These are phyloP conservation scores for Lithophane semibrunnea DNA, from an alignment of 2,888 invertebrate genomes.

Conservation along the genomic window DNA sequence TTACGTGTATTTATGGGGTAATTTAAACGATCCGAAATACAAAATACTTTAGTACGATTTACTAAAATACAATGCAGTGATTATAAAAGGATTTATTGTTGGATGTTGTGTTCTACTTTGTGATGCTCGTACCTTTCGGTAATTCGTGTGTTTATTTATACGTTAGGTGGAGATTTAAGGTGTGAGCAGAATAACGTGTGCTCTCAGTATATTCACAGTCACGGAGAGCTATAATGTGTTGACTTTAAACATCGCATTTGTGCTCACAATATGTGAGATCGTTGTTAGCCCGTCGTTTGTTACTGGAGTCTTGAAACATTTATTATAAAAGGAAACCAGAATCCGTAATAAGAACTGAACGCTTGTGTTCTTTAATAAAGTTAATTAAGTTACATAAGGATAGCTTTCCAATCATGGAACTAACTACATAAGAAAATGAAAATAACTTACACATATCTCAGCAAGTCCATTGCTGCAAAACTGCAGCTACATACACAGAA, in stretches of 20 bases:
- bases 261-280: slow-evolving; percentile 25
- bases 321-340: slow-evolving; percentile 15
- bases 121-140: slow-evolving; percentile 52
- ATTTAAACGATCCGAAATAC: slow-evolving; percentile 84
- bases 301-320: slow-evolving; percentile 36
- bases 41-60: slow-evolving; percentile 80
- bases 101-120: slow-evolving; percentile 49
- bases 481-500: not conserved
- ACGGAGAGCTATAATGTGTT: slow-evolving; percentile 45
- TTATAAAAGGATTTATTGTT: slow-evolving; percentile 72
- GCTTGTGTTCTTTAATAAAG: not conserved
- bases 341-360: not conserved
- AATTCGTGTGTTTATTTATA: slow-evolving; percentile 56
- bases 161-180: slow-evolving; percentile 44
- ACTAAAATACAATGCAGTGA: slow-evolving; percentile 78
- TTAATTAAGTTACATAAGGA: too few relatives aligned
- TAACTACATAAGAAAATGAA: not conserved
- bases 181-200: slow-evolving; percentile 39
- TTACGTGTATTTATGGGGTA: slow-evolving; percentile 86
- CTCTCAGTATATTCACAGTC: slow-evolving; percentile 36
- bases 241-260: slow-evolving; percentile 47
- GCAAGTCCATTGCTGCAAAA: not conserved
- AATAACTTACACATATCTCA: not conserved
- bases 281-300: slow-evolving; percentile 28
- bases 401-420: not conserved